phyloP scores from a whole-genome alignment of 2,888 invertebrate genomes.

The Blera fallax region DNA sequence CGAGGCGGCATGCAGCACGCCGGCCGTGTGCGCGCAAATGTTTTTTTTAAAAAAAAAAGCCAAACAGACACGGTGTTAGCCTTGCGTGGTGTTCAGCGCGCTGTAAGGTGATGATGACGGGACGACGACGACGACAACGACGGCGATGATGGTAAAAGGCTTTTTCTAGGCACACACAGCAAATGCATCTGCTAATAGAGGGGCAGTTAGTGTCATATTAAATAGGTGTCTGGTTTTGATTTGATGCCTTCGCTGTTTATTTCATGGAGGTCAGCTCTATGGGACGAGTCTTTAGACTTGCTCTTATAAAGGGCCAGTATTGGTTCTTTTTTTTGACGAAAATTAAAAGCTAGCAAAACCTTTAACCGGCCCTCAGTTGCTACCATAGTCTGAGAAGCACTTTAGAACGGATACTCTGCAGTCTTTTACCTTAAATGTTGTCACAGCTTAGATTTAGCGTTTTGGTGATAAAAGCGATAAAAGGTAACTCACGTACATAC shows the following conservation, averaged over 20 bases:
- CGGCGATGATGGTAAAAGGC: background rate
- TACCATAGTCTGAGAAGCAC: no score
- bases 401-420: no score
- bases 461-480: no score
- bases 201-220: constrained; percentile 13
- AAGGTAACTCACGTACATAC: no score
- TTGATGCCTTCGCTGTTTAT: background rate
- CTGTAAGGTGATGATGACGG: background rate
- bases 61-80: background rate
- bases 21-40: background rate
- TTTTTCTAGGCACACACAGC: background rate
- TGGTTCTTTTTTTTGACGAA: no score
- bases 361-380: no score
- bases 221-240: constrained; percentile 22
- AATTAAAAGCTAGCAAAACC: no score
- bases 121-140: background rate
- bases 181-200: constrained; percentile 12
- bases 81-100: background rate
- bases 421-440: no score
- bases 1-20: constrained; percentile 7
- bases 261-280: no score
- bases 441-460: no score
- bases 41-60: background rate
- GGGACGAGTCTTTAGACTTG: no score
- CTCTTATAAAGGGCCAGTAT: no score